Evolutionary conservation across 2,113 vertebrate genomes (phyloP).

Genomic region (Onychostoma macrolepis): DNA sequence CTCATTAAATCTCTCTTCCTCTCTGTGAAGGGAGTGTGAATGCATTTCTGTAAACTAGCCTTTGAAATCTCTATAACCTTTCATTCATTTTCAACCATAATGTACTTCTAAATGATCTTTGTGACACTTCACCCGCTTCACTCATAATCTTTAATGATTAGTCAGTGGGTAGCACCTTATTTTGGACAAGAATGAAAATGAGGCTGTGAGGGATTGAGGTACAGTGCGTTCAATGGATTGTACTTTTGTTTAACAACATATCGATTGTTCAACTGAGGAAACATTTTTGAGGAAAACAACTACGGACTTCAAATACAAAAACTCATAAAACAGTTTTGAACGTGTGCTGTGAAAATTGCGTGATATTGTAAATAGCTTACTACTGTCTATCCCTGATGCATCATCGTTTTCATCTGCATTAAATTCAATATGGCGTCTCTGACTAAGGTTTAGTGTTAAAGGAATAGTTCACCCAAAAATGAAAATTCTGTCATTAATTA

Average conservation of each 20-base stretch:
- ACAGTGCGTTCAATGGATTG: neutral
- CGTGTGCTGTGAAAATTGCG: neutral
- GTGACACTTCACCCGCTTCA: neutral
- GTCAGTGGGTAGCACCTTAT: neutral
- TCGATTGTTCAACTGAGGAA: neutral
- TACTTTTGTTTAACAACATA: neutral
- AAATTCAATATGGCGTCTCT: too few species aligned
- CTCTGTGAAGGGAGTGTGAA: neutral
- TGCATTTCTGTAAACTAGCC: neutral
- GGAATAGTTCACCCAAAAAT: too few species aligned
- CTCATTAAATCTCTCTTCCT: slow-evolving; percentile 15
- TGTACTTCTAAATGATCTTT: neutral
- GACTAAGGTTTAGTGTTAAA: too few species aligned
- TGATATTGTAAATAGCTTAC: neutral
- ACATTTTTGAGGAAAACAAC: neutral
- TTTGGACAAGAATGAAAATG: neutral
- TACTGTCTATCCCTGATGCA: too few species aligned
- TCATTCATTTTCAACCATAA: neutral
- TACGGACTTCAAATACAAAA: neutral
- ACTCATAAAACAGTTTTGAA: neutral
- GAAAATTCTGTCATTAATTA: too few species aligned
- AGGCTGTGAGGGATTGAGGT: neutral
- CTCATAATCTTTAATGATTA: neutral
- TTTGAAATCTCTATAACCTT: neutral
- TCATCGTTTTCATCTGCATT: too few species aligned